phyloP scores from a whole-genome alignment of 2,888 invertebrate species.

The Pristionchus exspectatus region DNA sequence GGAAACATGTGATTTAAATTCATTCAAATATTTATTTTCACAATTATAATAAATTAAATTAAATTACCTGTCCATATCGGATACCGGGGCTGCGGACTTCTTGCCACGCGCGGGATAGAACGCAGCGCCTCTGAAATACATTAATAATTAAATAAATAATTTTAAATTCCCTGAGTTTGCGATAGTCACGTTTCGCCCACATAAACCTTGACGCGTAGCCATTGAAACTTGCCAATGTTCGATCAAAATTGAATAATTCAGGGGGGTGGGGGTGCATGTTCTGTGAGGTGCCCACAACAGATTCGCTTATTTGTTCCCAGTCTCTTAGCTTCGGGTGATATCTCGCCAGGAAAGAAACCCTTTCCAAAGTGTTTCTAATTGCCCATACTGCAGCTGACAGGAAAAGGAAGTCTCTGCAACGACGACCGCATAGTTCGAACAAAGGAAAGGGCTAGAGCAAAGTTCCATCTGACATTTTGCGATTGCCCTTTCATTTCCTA shows the following conservation, averaged over 20 bases:
- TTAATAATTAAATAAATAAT: neutral
- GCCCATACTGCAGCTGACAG: neutral
- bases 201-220: neutral
- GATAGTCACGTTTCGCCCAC: neutral
- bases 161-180: neutral
- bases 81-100: neutral
- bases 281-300: neutral
- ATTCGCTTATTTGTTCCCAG: neutral
- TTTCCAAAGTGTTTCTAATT: neutral
- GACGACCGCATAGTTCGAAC: neutral
- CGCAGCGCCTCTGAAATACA: conserved; percentile 12
- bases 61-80: conserved; percentile 17
- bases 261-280: too few relatives aligned
- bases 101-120: conserved; percentile 39
- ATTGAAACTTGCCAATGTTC: neutral
- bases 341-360: neutral
- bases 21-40: too few relatives aligned
- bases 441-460: conserved; percentile 9
- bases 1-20: neutral
- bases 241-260: conserved; percentile 5
- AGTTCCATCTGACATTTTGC: neutral
- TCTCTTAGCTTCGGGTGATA: neutral
- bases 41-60: neutral
- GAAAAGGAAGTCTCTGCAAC: neutral
- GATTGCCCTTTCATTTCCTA: neutral